A percentile compares a stretch with the other conserved stretches of the same genome.
Conservation (phyloP, 2,113 vertebrate species). For the Oreotrochilus melanogaster region DNA sequence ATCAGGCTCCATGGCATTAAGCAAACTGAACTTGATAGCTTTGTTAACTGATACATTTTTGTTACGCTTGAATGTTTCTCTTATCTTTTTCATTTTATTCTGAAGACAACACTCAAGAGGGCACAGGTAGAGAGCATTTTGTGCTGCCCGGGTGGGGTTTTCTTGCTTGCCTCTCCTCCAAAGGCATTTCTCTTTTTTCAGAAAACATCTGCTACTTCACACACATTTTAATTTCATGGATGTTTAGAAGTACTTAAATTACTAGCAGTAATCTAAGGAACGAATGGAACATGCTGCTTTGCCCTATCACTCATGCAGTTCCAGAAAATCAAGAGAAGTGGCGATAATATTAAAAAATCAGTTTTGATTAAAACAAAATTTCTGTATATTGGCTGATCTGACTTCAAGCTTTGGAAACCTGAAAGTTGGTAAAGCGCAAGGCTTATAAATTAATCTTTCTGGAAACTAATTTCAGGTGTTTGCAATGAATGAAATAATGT, state of each 20-base stretch:
- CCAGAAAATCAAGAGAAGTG: conserved; percentile 6
- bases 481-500: neutral
- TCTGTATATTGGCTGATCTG: neutral
- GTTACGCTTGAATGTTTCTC: neutral
- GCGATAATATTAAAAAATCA: conserved; percentile 15
- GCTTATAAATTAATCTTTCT: neutral
- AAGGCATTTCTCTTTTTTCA: neutral
- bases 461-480: neutral
- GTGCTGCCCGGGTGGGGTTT: neutral
- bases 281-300: neutral
- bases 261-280: neutral
- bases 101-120: neutral
- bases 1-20: neutral
- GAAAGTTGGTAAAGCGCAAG: neutral
- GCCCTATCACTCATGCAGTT: neutral
- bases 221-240: neutral
- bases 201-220: neutral
- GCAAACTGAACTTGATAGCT: neutral
- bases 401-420: neutral
- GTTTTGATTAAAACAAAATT: conserved; percentile 39
- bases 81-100: neutral
- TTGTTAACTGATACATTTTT: neutral
- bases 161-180: neutral
- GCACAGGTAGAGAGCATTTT: neutral
- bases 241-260: neutral